Evolutionary conservation across 2,888 invertebrate species (phyloP), one percentile per base, ranked within the genome.

Genomic region (Eulithis testata): DNA sequence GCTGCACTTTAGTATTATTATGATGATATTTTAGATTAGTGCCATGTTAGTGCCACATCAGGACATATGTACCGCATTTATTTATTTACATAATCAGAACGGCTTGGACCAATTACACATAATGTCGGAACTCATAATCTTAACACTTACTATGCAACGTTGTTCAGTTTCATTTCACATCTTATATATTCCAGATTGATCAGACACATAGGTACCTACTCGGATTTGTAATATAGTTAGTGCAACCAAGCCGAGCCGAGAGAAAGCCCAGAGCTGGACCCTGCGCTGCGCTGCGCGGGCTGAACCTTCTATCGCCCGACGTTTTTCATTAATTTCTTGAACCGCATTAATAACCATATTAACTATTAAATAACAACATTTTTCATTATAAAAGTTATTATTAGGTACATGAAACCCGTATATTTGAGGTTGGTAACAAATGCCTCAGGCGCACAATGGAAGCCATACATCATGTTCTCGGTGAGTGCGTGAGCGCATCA

Each of bases 311-410:
- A 21, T 47, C 27, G 11, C 21, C 31, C 52, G 53, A 49, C 14
- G 58, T 63, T 63, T 62, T 66, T 63, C 67, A 65, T 67, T 70
- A 54, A 47, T 60, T 55, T 69, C 56, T 47, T 47, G 43, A 61
- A 71, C 63, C 67, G 66, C 71, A 78, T 82, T 80, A 83, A 80
- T 76, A 71, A 78, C 78, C 76, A 79, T 78, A 83, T 80, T 76
- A 79, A 78, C 78, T 77, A 76, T 75, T 80, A 76, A 77, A 77
- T 77, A 79, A 75, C 76, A 76, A 78, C 80, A 86, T 87, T 84
- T 88, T 87, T 87, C 87, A 86, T 85, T 82, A 84, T 83, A 81
- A 81, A 80, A 83, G 78, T 84, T 83, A 84, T 83, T 84, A 87
- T 82, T 80, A n/a, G n/a, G n/a, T n/a, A 79, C 78, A 79, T 75